Evolutionary conservation across 2,113 vertebrate species (phyloP).

Genomic region (Trichechus manatus): DNA sequence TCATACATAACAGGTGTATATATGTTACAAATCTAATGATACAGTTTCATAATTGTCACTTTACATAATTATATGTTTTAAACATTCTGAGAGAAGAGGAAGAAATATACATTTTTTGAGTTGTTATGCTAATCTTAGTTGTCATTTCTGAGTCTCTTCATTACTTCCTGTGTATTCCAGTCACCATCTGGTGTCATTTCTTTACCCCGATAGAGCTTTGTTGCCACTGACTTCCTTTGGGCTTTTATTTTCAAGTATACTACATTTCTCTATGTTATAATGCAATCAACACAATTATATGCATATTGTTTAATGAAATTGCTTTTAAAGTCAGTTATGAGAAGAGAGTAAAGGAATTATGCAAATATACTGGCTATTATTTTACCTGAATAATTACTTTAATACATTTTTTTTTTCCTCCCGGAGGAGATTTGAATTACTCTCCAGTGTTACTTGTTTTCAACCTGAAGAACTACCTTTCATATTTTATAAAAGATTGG

Average conservation of each 20-base stretch:
- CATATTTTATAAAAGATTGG: neutral
- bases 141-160: neutral
- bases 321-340: neutral
- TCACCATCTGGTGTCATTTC: neutral
- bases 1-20: neutral
- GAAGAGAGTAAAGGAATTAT: neutral
- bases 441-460: neutral
- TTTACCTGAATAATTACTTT: neutral
- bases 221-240: neutral
- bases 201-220: neutral
- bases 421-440: too few relatives aligned
- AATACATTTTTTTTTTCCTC: neutral
- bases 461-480: neutral
- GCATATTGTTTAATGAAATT: neutral
- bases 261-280: neutral
- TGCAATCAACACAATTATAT: neutral
- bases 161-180: neutral
- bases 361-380: neutral
- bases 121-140: neutral
- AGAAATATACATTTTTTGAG: neutral
- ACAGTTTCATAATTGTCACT: neutral
- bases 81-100: neutral
- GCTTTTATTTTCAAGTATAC: neutral
- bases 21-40: neutral
- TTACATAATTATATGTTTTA: neutral